These are phyloP conservation scores for Ia io DNA, from an alignment of 2,113 vertebrate genomes.

Conservation along the genomic window DNA sequence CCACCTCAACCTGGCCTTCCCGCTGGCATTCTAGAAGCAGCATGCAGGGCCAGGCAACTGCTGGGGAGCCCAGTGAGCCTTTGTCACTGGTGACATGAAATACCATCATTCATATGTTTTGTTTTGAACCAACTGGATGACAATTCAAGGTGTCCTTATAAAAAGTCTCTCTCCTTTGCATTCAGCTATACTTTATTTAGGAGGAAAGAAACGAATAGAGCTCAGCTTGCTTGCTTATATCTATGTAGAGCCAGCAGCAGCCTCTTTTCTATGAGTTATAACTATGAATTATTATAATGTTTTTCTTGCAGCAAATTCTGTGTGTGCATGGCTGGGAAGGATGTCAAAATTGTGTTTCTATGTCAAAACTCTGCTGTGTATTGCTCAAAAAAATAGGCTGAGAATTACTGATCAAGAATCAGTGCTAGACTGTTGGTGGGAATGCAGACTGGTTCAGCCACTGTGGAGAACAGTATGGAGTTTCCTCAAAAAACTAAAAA, in stretches of 20 bases:
- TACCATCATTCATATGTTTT: not conserved
- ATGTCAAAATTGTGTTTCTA: conserved; percentile 21
- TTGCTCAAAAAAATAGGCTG: not conserved
- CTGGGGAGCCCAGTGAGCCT: not conserved
- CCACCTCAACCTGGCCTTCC: not conserved
- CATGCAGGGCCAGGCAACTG: not conserved
- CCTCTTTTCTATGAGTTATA: not conserved
- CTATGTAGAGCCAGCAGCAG: not conserved
- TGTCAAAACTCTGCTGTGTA: not conserved
- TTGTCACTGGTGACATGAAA: conserved; percentile 36
- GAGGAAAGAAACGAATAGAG: not conserved
- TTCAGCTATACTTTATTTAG: not conserved
- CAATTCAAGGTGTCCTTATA: conserved; percentile 30
- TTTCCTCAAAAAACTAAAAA: too few relatives aligned
- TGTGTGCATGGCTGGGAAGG: not conserved
- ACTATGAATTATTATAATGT: not conserved
- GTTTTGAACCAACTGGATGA: conserved; percentile 33
- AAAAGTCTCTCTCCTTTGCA: not conserved
- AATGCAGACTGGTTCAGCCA: too few relatives aligned
- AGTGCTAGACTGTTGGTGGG: not conserved
- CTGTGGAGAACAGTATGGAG: too few relatives aligned
- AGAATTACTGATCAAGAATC: conserved; percentile 9
- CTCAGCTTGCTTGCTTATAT: not conserved
- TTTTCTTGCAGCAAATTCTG: not conserved
- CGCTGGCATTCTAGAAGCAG: conserved; percentile 51